phyloP scores from a whole-genome alignment of 2,797 vertebrate genomes.

The Eremophila alpestris region DNA sequence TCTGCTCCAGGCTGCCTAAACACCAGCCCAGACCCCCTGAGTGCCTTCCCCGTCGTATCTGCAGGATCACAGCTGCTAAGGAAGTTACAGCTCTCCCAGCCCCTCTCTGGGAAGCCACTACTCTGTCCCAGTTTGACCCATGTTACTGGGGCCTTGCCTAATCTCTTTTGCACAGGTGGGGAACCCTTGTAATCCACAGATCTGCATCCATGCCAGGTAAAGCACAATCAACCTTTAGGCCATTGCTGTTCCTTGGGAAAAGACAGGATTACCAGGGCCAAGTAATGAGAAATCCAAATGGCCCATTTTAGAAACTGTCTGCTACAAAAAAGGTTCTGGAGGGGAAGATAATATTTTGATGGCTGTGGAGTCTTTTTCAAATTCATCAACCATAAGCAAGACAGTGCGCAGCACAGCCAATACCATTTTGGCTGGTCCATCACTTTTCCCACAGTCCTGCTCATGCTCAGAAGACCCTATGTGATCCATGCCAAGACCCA shows the following conservation, averaged over 20 bases:
- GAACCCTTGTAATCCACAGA: background rate
- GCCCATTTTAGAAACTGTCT: background rate
- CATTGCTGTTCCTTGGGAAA: background rate
- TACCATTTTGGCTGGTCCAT: background rate
- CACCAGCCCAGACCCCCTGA: background rate
- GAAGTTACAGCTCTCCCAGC: constrained; percentile 4
- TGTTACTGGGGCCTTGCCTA: background rate
- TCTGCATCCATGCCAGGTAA: background rate
- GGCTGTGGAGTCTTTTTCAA: background rate
- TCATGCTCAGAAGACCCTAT: background rate
- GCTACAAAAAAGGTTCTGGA: background rate
- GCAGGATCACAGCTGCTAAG: constrained; percentile 30
- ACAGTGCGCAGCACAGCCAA: background rate
- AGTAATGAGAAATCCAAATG: background rate
- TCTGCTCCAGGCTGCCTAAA: background rate
- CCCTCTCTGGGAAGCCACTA: background rate
- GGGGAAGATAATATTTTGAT: background rate
- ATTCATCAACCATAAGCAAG: background rate
- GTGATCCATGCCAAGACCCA: background rate
- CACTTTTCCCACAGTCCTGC: background rate
- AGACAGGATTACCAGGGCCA: background rate
- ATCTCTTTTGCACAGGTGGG: background rate
- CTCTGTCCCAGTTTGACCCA: constrained; percentile 30
- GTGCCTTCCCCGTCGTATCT: background rate
- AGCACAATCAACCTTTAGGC: background rate